These are phyloP conservation scores for Cheilosia urbana DNA, from an alignment of 2,888 invertebrate species.

Conservation along the genomic window DNA sequence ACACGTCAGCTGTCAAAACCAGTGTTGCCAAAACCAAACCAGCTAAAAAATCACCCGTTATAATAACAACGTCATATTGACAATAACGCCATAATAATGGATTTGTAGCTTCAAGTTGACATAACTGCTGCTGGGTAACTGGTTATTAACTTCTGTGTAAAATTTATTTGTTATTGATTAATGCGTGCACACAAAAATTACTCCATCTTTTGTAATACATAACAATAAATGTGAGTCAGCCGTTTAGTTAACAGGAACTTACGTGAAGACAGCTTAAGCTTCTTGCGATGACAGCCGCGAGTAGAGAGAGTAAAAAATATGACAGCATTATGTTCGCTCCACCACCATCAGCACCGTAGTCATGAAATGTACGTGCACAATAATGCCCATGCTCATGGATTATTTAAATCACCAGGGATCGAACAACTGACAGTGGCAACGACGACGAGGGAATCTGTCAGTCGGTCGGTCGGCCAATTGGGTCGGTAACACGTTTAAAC, in stretches of 20 bases:
- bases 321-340: no score
- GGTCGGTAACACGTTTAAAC: neutral
- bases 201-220: neutral
- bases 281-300: neutral
- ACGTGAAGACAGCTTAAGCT: constrained; percentile 2
- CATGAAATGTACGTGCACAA: constrained; percentile 16
- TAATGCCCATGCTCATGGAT: constrained; percentile 31
- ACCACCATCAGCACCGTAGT: neutral
- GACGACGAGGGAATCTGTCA: neutral
- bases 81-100: neutral
- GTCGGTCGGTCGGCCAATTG: neutral
- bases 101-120: no score
- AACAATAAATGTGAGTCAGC: neutral
- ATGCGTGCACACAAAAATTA: neutral
- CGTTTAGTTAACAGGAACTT: neutral
- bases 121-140: no score
- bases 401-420: constrained; percentile 18
- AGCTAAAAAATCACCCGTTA: no score
- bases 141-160: no score
- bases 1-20: no score
- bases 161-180: no score
- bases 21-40: no score
- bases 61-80: neutral
- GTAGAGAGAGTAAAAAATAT: no score
- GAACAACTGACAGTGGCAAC: constrained; percentile 30